phyloP scores from a whole-genome alignment of 2,113 vertebrate species.

The Paradisaea rubra region DNA sequence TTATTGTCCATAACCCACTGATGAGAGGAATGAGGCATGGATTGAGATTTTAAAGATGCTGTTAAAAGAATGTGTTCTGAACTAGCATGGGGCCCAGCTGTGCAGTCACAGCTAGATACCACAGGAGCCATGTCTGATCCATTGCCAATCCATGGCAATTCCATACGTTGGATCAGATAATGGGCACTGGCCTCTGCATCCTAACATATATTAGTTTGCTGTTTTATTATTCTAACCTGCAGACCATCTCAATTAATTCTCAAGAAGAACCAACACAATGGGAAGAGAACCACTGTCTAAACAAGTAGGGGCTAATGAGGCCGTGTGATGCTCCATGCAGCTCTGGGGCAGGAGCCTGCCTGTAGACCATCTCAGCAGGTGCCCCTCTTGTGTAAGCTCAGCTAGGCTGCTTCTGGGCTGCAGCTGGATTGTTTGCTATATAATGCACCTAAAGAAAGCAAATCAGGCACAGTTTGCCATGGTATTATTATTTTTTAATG shows the following conservation, averaged over 20 bases:
- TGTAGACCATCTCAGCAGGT: background rate
- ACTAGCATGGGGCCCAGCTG: background rate
- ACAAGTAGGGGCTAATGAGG: background rate
- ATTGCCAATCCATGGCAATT: background rate
- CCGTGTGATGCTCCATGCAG: accelerated
- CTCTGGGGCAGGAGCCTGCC: background rate
- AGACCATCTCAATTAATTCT: background rate
- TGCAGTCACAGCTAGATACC: background rate
- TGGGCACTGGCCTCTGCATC: background rate
- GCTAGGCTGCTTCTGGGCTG: background rate
- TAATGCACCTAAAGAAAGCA: background rate
- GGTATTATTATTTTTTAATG: background rate
- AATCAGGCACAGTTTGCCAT: background rate
- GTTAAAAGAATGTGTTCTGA: background rate
- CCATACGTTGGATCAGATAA: background rate
- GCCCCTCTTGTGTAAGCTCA: background rate
- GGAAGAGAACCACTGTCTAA: background rate
- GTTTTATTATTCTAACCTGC: background rate
- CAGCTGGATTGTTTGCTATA: background rate
- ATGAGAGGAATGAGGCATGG: background rate
- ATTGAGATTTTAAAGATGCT: background rate
- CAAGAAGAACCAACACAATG: background rate
- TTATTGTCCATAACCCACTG: background rate
- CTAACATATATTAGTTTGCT: background rate
- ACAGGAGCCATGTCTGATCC: background rate